Evolutionary conservation across 1,140 invertebrate genomes (phyloP), one percentile per base, ranked within the genome.

Genomic region (Drosophila murphyi): DNA sequence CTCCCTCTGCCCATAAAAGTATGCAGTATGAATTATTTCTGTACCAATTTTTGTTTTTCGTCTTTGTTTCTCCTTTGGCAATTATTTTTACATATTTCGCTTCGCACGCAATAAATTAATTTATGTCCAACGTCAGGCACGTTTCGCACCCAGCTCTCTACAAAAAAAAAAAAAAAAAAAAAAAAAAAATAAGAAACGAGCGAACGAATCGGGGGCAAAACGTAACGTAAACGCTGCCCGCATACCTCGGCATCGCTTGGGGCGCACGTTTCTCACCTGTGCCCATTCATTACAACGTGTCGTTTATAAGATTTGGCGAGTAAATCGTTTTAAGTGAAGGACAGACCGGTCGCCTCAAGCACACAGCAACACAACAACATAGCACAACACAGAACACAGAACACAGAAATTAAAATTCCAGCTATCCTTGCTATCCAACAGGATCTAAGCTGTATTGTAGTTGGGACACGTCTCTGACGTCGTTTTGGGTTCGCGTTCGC

Each of bases 41-140:
- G 61, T 79, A 45, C 52, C 61, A 62, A 20, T 68, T 76, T 61
- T 76, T 39, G 10, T 43, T 32, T 43, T 32, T 39, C 37, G 4
- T 63, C 2, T 52, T 69, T 70, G 59, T 70, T 37, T 72, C 39
- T 64, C 52, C 55, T 48, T 72, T 59, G 39, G 61, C 47, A 51
- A 47, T 68, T 68, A 59, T 68, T 60, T 79, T 83, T 83, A 80
- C 78, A 76, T 83, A 62, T 89, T 72, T 82, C 69, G 69, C 78
- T 79, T 65, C 69, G 82, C 85, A 88, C 85, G 85, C 85, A 88
- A 88, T 88, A 88, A 88, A 88, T 88, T 88, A 88, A 88, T 88
- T 88, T 88, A 88, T 88, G 85, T 88, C 86, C 85, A 74, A 75
- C 80, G 73, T 83, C 83, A 78, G 85, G 83, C 83, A 88, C 83